Percentiles rank a stretch among this genome's conserved stretches.
Evolutionary conservation across 2,888 invertebrate species (phyloP).

Genomic region (Germaria angustata): DNA sequence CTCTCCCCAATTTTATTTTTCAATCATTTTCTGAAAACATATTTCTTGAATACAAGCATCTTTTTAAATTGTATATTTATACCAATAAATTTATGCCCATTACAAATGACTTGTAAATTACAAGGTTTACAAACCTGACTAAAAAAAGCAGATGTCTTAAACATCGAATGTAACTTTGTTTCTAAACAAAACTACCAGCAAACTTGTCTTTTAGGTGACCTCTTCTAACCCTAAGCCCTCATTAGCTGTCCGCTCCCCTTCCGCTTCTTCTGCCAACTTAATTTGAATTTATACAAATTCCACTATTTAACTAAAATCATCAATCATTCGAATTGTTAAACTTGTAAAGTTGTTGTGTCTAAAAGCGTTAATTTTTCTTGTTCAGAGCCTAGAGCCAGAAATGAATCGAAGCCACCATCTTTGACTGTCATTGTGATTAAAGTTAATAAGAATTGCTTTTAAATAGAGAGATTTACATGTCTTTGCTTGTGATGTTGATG

Average conservation of each 20-base stretch:
- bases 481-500: slow-evolving; percentile 32
- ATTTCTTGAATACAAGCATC: no score
- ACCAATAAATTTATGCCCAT: background rate
- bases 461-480: slow-evolving; percentile 45
- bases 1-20: no score
- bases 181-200: slow-evolving; percentile 4
- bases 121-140: background rate
- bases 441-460: background rate
- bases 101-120: slow-evolving; percentile 1
- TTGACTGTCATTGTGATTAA: slow-evolving; percentile 46
- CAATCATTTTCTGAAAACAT: no score
- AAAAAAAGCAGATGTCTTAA: background rate
- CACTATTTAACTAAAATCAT: slow-evolving; percentile 23
- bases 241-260: slow-evolving; percentile 2
- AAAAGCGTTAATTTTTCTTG: slow-evolving; percentile 56
- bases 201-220: slow-evolving; percentile 3
- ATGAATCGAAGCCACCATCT: slow-evolving; percentile 3
- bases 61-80: no score
- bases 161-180: background rate
- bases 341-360: slow-evolving; percentile 52
- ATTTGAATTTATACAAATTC: slow-evolving; percentile 18
- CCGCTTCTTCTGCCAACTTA: background rate
- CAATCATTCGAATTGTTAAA: slow-evolving; percentile 47
- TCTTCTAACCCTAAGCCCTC: slow-evolving; percentile 5
- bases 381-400: slow-evolving; percentile 2